Base-by-base conservation (phyloP, 2,113 vertebrate genomes). In the Coregonus clupeaformis region DNA sequence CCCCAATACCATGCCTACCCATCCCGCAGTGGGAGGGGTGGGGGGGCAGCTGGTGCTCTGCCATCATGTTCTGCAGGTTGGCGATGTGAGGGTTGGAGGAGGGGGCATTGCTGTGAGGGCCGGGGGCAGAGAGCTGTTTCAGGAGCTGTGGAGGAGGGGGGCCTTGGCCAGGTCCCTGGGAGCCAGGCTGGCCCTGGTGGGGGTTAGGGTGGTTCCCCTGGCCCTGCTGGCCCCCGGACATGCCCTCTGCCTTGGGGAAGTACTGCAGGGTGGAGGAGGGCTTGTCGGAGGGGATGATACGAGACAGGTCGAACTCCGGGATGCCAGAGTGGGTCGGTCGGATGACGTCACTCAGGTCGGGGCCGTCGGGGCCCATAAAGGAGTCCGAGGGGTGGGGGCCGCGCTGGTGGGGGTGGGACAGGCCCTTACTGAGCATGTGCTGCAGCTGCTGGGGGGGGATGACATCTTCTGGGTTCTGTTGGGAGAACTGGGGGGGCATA, bases 21-120 rank as follows among this genome's bases (percentile, higher is more conserved):
- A 93, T 90, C 6, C 87, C 90, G 13, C 80, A 79, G 5, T 92
- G 93, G 5, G 91, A 85, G 6, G 95, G 93, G 68, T 92, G 91
- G 73, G 87, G 84, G 0, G 94, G 90, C 22, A 95, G 91, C 75
- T 92, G 92, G 89, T 97, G 98, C 62, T 99, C 97, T 4, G 94
- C 94, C 97, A 99, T 98, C 97, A 99, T 99, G 90, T 97, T 99
- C 92, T 99, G 98, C 79, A 99, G 89, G 93, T 96, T 97, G 87
- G 96, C 95, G 73, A 99, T 93, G 87, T 99, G 98, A 76, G 98
- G 95, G 89, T 97, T 99, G 83, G 97, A 95, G 66, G 96, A 93
- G 4, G 89, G 85, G 16, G 87, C 73, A 1, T 80, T 80, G 75
- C 77, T 62, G 55, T 91, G 90, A 49, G 87, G 86, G 49, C 82